phyloP scores from a whole-genome alignment of 2,113 vertebrate species.

The Tympanuchus pallidicinctus region DNA sequence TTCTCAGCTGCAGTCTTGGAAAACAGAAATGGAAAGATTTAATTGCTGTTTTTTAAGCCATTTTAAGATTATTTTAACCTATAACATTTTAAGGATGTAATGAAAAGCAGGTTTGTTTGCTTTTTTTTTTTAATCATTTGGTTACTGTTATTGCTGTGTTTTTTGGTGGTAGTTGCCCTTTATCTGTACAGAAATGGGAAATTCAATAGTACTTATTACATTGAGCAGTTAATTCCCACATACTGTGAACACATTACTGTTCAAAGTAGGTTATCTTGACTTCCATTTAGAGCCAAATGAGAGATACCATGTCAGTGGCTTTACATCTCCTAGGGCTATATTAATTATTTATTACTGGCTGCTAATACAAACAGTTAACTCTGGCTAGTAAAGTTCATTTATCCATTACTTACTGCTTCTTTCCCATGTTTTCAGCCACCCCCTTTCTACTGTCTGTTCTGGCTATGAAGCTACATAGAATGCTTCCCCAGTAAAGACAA shows the following conservation, averaged over 20 bases:
- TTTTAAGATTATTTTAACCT: constrained; percentile 81
- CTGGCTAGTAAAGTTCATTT: constrained; percentile 60
- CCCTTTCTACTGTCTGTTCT: accelerated
- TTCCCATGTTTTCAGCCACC: not conserved
- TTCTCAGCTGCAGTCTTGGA: constrained; percentile 83
- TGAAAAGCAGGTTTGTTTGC: constrained; percentile 71
- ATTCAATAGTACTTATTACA: constrained; percentile 82
- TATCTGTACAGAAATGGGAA: constrained; percentile 73
- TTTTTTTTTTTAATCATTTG: constrained; percentile 22
- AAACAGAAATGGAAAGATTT: constrained; percentile 86
- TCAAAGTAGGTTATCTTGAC: constrained; percentile 81
- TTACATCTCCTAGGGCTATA: constrained; percentile 76
- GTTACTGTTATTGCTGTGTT: constrained; percentile 68
- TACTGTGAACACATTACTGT: constrained; percentile 82
- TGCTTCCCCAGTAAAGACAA: not conserved
- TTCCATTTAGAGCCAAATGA: constrained; percentile 75
- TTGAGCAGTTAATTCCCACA: constrained; percentile 83
- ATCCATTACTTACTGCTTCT: not conserved
- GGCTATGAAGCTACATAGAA: not conserved
- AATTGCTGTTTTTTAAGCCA: constrained; percentile 81
- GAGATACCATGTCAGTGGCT: constrained; percentile 67
- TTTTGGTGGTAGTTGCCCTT: constrained; percentile 73
- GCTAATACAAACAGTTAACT: constrained; percentile 77
- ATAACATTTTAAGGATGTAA: constrained; percentile 77
- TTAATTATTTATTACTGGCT: constrained; percentile 82